Evolutionary conservation across 2,888 invertebrate genomes (phyloP), one percentile per base, ranked within the genome.

Genomic region (Exocentrus adspersus): DNA sequence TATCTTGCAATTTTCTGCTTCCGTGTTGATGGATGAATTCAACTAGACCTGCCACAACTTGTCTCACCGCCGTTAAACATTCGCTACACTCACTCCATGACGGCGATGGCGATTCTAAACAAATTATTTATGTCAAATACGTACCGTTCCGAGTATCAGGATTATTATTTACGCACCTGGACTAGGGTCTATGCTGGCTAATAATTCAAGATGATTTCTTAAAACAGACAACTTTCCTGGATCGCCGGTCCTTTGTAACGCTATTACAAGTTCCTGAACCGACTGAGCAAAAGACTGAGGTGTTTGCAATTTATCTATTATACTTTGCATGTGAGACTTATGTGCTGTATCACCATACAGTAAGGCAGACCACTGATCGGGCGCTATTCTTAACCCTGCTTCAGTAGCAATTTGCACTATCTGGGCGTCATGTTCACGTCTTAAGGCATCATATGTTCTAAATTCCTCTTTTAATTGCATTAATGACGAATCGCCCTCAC

Each of bases 391-490:
- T 19, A 99, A 85, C 0, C 98, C 98, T 1, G 98, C 96, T 83
- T 99, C 98, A 0, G 95, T 94, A 0, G 98, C 98, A 67, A 99
- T 98, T 84, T 97, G 96, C 2, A 99, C 98, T 72, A 99, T 97
- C 82, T 99, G 98, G 7, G 97, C 94, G 83, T 99, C 98, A 80
- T 99, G 98, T 78, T 99, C 98, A 1, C 97, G 87, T 5, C 98
- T 86, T 57, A 99, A 81, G 0, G 94, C 90, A 75, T 98, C 97
- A 81, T 98, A 98, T 0, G 93, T 93, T 12, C 98, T 89, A 80
- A 97, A 98, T 80, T 99, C 98, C 76, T 97, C 97, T 80, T 97
- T 97, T 14, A 98, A 82, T 81, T 98, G 97, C 98, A 99, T 99
- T 66, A 99, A 83, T 0, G 98, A 98, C 0, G 98, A 98, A 82